phyloP scores from a whole-genome alignment of 2,113 vertebrate species.

The Oreochromis spilurus region DNA sequence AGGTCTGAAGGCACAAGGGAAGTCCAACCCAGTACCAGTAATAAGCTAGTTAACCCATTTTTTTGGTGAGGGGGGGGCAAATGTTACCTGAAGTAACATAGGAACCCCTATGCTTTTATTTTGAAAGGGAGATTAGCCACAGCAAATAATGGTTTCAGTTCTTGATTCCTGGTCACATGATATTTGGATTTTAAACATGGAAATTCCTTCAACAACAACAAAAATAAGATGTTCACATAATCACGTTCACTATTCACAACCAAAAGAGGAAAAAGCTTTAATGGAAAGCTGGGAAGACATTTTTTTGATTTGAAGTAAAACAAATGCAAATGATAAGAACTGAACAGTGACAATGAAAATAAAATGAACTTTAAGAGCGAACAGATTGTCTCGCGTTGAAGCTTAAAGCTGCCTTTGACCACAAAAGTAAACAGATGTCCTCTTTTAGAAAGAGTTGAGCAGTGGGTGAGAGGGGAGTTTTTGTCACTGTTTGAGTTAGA shows the following conservation, averaged over 20 bases:
- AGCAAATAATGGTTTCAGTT: not conserved
- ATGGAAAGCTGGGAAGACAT: constrained; percentile 38
- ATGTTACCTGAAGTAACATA: not conserved
- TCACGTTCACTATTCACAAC: not conserved
- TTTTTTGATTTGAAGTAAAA: constrained; percentile 9
- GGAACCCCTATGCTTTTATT: not conserved
- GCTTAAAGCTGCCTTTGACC: constrained; percentile 26
- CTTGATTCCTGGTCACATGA: not conserved
- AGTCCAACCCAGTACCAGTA: not conserved
- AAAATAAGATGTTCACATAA: not conserved
- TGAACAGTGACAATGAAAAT: not conserved
- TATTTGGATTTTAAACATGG: not conserved
- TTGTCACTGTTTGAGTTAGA: constrained; percentile 55
- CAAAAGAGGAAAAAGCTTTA: constrained; percentile 24
- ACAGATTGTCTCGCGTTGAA: constrained; percentile 8
- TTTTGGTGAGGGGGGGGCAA: not conserved
- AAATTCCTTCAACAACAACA: not conserved
- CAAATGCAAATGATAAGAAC: constrained; percentile 26
- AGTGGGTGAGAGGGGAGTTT: not conserved
- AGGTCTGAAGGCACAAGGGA: not conserved
- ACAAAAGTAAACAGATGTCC: not conserved
- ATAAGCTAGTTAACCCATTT: not conserved
- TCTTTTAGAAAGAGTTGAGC: constrained; percentile 2
- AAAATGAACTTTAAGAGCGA: not conserved
- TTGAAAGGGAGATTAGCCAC: not conserved